Percentiles rank a stretch among this genome's conserved stretches.
phyloP scores from a whole-genome alignment of 2,888 invertebrate species.

The Brachypterus glaber region DNA sequence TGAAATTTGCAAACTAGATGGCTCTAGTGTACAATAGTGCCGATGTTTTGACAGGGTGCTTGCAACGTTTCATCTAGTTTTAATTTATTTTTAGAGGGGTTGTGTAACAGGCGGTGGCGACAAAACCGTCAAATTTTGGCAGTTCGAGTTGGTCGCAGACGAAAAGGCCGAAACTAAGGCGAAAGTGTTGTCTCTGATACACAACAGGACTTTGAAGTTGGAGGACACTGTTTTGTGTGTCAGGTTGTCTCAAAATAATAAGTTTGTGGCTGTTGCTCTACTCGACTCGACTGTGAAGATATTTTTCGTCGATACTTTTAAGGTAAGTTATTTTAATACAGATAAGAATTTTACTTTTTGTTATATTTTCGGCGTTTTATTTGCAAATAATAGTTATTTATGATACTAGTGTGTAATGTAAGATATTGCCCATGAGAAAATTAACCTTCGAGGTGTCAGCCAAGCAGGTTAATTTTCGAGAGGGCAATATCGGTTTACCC shows the following conservation, averaged over 20 bases:
- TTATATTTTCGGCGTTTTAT: no score
- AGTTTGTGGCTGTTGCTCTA: constrained; percentile 80
- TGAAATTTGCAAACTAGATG: no score
- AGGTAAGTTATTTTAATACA: constrained; percentile 55
- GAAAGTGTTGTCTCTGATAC: constrained; percentile 65
- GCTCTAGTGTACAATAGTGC: no score
- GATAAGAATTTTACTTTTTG: no score
- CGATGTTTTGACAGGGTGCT: no score
- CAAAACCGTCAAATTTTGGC: constrained; percentile 87
- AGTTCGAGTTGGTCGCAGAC: constrained; percentile 74
- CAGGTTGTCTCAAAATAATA: constrained; percentile 73
- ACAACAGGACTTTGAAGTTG: constrained; percentile 72
- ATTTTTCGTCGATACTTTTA: constrained; percentile 88
- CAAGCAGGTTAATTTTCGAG: no score
- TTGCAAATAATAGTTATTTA: no score
- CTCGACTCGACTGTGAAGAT: constrained; percentile 92
- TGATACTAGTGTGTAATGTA: no score
- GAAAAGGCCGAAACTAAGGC: constrained; percentile 52
- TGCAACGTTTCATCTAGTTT: no score
- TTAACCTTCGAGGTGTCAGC: no score
- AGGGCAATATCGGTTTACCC: no score
- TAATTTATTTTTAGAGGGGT: constrained; percentile 49
- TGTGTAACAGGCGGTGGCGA: constrained; percentile 83
- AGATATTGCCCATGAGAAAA: no score
- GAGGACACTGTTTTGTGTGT: constrained; percentile 82